phyloP scores from a whole-genome alignment of 2,797 vertebrate species.

The Crenuchus spilurus region DNA sequence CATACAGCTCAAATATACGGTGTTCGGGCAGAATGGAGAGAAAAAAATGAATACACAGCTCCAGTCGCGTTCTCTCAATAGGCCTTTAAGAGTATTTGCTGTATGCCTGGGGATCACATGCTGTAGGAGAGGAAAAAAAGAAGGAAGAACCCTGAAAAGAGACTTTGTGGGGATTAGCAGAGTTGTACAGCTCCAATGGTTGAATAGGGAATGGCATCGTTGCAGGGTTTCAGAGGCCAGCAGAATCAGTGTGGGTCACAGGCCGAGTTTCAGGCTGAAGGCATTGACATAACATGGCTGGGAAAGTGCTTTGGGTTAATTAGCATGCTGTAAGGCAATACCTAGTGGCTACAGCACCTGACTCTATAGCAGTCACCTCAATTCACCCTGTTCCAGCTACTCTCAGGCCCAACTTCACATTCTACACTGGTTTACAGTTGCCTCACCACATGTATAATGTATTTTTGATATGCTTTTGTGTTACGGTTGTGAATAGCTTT shows the following conservation, averaged over 20 bases:
- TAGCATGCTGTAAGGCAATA: neutral
- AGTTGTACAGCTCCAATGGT: neutral
- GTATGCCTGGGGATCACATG: constrained; percentile 58
- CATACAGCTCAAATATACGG: constrained; percentile 69
- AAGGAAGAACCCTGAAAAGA: constrained; percentile 1
- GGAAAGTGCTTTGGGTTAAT: neutral
- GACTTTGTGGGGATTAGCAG: constrained; percentile 38
- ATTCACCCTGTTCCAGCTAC: neutral
- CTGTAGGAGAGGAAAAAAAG: constrained; percentile 37
- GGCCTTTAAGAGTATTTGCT: constrained; percentile 61
- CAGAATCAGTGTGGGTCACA: neutral
- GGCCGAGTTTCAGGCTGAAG: neutral
- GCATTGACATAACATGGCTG: neutral
- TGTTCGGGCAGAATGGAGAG: constrained; percentile 25
- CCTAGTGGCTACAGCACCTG: neutral
- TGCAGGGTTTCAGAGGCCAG: neutral
- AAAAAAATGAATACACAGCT: constrained; percentile 59
- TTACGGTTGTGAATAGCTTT: no score
- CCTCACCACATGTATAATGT: neutral
- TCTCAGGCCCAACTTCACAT: neutral
- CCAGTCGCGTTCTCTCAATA: constrained; percentile 68
- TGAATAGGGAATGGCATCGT: neutral
- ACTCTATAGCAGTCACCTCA: neutral
- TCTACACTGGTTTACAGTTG: neutral
- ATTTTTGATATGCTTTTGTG: no score